Evolutionary conservation across 1,140 invertebrate genomes (phyloP), one percentile per base, ranked within the genome.

Genomic region (Ericerus pela): DNA sequence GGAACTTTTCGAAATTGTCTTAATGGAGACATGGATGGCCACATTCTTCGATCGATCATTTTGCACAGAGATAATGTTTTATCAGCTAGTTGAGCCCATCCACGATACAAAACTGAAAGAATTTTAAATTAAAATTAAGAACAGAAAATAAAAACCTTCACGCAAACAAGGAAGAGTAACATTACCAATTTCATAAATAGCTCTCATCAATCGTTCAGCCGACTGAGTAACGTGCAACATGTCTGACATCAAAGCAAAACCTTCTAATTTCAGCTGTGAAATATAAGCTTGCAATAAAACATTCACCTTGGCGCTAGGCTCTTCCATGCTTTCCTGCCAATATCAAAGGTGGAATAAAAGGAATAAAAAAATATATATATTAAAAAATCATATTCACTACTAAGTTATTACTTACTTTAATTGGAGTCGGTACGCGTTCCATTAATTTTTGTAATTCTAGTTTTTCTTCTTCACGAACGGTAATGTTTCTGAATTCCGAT

Each of bases 181-280:
- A 33, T 56, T 54, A 65, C 62, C 89, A 62, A 99, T 99, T 73
- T 99, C 96, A 73, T 88, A 99, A 53, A 99, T 95, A 1, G 96
- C 96, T 62, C 96, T 72, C 76, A 99, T 88, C 4, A 99, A 73
- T 54, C 96, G 76, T 2, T 88, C 84, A 1, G 96, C 96, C 4
- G 93, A 97, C 70, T 99, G 96, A 0, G 96, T 98, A 0, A 99
- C 91, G 66, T 92, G 99, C 0, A 99, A 92, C 96, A 99, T 99
- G 69, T 99, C 96, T 0, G 93, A 88, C 88, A 98, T 96, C 2
- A 99, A 72, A 1, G 95, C 94, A 70, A 99, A 97, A 12, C 96
- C 95, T 69, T 99, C 96, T 31, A 99, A 72, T 70, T 99, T 98
- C 37, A 99, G 69, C 67, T 99, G 95, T 0, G 95, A 99, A 54